A percentile compares a stretch with the other conserved stretches of the same genome.
Conservation (phyloP, 35 echinoderm and acorn worm genomes). For the Lytechinus pictus region DNA sequence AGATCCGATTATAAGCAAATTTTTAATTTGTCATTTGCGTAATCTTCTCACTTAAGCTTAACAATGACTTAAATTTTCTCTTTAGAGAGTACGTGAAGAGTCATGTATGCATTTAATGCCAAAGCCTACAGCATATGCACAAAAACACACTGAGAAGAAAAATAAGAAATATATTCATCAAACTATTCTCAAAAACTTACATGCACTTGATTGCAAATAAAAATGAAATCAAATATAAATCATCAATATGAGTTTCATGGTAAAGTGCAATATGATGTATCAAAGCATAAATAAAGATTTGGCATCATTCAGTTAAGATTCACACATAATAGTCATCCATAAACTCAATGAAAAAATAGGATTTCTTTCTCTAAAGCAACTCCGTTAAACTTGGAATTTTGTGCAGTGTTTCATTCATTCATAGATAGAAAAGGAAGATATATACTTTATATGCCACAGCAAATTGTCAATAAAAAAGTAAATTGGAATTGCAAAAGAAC, state of each 20-base stretch:
- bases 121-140: neutral
- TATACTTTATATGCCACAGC: neutral
- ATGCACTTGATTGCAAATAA: slow-evolving; percentile 23
- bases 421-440: neutral
- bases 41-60: neutral
- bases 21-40: neutral
- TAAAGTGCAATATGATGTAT: neutral
- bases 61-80: neutral
- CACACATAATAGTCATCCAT: neutral
- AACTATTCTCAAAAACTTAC: slow-evolving; percentile 20
- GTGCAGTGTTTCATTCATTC: neutral
- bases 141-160: neutral
- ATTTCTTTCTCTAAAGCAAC: neutral
- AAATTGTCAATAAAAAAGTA: neutral
- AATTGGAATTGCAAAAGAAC: too few relatives aligned
- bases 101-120: neutral
- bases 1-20: neutral
- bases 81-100: neutral
- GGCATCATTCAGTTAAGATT: neutral
- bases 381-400: neutral
- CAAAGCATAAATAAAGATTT: neutral
- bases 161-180: neutral
- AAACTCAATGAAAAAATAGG: neutral
- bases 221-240: neutral
- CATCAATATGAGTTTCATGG: neutral